A percentile compares a stretch with the other conserved stretches of the same genome.
Evolutionary conservation across 2,113 vertebrate genomes (phyloP).

Genomic region (Sebastes fasciatus): DNA sequence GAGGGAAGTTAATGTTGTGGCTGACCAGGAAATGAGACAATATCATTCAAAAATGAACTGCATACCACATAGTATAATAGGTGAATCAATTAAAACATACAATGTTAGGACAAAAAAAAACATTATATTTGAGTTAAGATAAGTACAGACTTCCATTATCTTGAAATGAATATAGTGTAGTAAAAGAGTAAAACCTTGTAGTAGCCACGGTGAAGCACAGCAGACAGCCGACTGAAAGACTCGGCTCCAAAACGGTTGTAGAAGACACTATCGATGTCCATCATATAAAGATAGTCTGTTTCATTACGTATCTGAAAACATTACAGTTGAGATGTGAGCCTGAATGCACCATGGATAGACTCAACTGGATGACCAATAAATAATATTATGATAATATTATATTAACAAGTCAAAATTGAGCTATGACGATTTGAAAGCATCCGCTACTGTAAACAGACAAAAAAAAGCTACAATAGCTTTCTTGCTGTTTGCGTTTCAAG

Average conservation of each 20-base stretch:
- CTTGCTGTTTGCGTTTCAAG: neutral
- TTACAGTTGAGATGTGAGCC: neutral
- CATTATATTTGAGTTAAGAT: neutral
- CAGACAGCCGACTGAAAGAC: constrained; percentile 53
- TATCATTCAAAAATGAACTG: neutral
- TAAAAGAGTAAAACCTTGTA: constrained; percentile 46
- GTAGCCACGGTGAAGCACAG: constrained; percentile 60
- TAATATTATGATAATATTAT: neutral
- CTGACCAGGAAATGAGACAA: neutral
- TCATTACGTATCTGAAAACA: constrained; percentile 53
- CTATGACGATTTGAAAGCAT: neutral
- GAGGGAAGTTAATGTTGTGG: neutral
- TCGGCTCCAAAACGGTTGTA: constrained; percentile 44
- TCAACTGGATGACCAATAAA: neutral
- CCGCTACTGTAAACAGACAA: neutral
- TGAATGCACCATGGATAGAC: neutral
- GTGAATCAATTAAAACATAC: neutral
- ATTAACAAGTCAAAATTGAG: too few species aligned
- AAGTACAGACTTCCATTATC: neutral
- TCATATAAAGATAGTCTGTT: constrained; percentile 63
- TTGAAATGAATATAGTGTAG: neutral
- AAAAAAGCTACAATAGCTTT: neutral
- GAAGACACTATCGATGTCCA: constrained; percentile 66
- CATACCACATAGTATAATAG: too few species aligned
- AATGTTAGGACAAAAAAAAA: too few species aligned